Evolutionary conservation across 2,888 invertebrate species (phyloP), one percentile per base, ranked within the genome.

Genomic region (Drosophila monieri): DNA sequence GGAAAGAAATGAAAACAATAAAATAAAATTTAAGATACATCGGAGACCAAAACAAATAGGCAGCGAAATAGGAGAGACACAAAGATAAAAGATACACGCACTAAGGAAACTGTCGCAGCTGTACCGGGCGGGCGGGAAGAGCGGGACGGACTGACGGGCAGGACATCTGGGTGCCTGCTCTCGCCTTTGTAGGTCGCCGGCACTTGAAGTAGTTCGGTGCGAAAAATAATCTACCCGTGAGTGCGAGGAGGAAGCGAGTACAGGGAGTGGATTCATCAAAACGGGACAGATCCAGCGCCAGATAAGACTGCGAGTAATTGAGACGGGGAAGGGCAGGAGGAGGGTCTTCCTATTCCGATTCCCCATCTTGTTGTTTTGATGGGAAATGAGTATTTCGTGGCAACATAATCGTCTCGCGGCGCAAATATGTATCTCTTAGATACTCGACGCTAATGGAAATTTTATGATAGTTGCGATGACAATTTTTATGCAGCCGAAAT

Each of bases 11-110:
- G 32, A 80, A 84, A 85, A 88, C 88, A 88, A 85, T 85, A 85
- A 85, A 85, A 85, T 85, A 88, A 85, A 85, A 85, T 85, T 85
- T 85, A 88, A 86, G 88, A 88, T 86, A 85, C 84, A 85, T 88
- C 78, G 72, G 84, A 85, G 84, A 85, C 84, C 84, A 85, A 85
- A 85, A 85, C 84, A 85, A 85, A 85, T 85, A 84, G 88, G 78
- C 85, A 84, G 74, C 74, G 76, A 85, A 80, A 64, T 69, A 77
- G 72, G 76, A 76, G 84, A 71, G 76, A 81, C 76, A 81, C 47
- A 66, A 69, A 80, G 78, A 80, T 87, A 76, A 70, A 74, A 81
- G 67, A 64, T 53, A 67, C 81, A 74, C 35, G 35, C 47, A 61
- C 62, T 61, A 47, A 47, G 54, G 54, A 65, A 65, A 65, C 65